Evolutionary conservation across 1,140 invertebrate species (phyloP).

Genomic region (Oppia nitens): DNA sequence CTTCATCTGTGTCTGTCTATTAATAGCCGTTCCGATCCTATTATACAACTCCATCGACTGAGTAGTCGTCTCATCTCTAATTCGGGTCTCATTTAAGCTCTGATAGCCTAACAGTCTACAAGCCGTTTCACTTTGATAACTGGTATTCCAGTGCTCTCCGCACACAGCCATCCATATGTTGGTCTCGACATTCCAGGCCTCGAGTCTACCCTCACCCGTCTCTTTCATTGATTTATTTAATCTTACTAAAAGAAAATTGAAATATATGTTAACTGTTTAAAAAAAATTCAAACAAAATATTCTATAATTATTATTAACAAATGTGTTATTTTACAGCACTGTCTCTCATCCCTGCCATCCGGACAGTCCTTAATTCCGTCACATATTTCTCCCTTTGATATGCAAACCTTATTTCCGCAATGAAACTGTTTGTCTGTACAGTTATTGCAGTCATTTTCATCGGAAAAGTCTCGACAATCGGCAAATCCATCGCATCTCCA

Average conservation of each 20-base stretch:
- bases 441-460: conserved; percentile 65
- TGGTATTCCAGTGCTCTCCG: conserved; percentile 21
- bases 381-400: conserved; percentile 44
- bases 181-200: conserved; percentile 18
- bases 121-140: conserved; percentile 17
- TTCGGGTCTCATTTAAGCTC: conserved; percentile 16
- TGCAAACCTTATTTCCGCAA: conserved; percentile 20
- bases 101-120: conserved; percentile 22
- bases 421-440: conserved; percentile 19
- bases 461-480: conserved; percentile 36
- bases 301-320: background rate
- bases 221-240: conserved; percentile 16
- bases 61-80: conserved; percentile 14
- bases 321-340: conserved; percentile 28
- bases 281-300: background rate
- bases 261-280: background rate
- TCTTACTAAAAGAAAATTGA: conserved; percentile 16
- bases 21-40: background rate
- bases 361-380: conserved; percentile 72
- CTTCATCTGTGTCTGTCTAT: background rate
- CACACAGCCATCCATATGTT: conserved; percentile 21
- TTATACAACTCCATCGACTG: background rate
- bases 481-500: conserved; percentile 27
- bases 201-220: conserved; percentile 20
- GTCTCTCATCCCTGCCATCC: conserved; percentile 58